Base-by-base conservation (phyloP, 2,888 invertebrate species). In the Nomada ruficornis region DNA sequence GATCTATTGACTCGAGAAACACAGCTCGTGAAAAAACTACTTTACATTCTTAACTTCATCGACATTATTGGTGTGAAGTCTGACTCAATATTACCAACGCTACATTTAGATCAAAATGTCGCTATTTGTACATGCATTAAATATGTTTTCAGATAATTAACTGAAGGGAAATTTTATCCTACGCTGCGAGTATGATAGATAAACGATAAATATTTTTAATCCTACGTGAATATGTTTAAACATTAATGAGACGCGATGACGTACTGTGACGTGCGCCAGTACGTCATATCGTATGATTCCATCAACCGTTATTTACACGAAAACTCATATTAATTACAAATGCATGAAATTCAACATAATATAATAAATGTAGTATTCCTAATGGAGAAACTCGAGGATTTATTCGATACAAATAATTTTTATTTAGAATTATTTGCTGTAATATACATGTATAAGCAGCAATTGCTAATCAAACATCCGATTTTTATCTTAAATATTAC, bases 201-300 rank as follows among this genome's bases (percentile, higher is more conserved):
- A 59, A 60, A 36, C 59, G 11, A 5, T 26, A 69, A 65, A 69
- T 59, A 26, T 47, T 64, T 18, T 57, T 63, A 54, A 59, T 44
- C 13, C 18, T 26, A 69, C 44, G 18, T 23, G 57, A 55, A 67
- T 67, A 47, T 54, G 9, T 72, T 77, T 23, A 57, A 59, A 42
- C 15, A 36, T 59, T 72, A 69, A 67, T 20, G 18, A 15, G 2
- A 11, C 50, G 50, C n/a, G 44, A 42, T 69, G 74, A 82, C 71
- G 62, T 69, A 57, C 23, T 52, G n/a, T 82, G 73, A 74, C 80
- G 76, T 76, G 63, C 10, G 11, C 11, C 9, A 15, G 26, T 55
- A 82, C 83, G 78, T 82, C 78, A 83, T 26, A 82, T 83, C 83
- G 82, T 82, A 83, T 52, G 82, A 81, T 73, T 68, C 65, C 57